Conservation (phyloP, 2,113 vertebrate genomes). For the Anolis carolinensis region DNA sequence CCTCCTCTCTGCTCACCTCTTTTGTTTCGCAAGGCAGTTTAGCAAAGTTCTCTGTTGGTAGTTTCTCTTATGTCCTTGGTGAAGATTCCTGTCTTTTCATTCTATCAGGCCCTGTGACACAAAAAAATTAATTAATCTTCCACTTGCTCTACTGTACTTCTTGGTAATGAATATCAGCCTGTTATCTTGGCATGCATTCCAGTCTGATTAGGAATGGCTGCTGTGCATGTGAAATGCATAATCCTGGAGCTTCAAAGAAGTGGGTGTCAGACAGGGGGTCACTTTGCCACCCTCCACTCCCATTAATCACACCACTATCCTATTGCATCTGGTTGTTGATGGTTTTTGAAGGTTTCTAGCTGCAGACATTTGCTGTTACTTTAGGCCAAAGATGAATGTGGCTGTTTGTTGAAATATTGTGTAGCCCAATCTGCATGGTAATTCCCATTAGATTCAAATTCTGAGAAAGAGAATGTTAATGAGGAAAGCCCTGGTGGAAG, state of each 20-base stretch:
- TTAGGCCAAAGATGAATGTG: constrained; percentile 6
- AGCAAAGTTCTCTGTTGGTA: neutral
- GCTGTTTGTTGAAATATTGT: constrained; percentile 20
- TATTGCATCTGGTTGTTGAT: neutral
- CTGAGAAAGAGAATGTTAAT: constrained; percentile 14
- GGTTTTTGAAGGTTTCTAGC: neutral
- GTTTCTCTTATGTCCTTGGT: neutral
- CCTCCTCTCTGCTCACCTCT: neutral
- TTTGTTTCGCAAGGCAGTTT: neutral
- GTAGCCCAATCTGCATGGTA: constrained; percentile 30
- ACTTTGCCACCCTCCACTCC: neutral
- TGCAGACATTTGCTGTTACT: neutral
- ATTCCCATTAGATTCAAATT: constrained; percentile 38
- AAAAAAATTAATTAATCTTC: neutral
- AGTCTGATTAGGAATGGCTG: neutral
- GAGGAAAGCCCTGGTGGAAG: neutral
- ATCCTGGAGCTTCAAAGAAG: rapidly evolving
- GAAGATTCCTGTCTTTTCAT: neutral
- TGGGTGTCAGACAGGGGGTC: neutral
- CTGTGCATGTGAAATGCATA: rapidly evolving
- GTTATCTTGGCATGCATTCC: neutral
- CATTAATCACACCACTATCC: constrained; percentile 27
- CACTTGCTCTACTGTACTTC: neutral
- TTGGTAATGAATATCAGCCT: neutral
- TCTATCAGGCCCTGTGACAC: neutral